Conservation (phyloP, 2,797 vertebrate species). For the Podarcis siculus region DNA sequence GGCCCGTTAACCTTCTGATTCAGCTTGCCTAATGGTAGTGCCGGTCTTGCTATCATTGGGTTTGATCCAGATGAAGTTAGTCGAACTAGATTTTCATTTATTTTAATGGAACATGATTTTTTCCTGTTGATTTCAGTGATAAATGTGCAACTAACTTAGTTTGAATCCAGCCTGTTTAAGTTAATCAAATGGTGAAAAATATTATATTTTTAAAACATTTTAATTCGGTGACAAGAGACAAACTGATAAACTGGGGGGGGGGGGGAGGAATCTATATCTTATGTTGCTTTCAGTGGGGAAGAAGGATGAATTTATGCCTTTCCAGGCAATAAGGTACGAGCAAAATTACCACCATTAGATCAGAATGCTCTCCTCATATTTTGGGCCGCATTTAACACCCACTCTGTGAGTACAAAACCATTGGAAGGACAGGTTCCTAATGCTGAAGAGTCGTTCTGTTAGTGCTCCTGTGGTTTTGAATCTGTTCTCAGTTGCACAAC, state of each 20-base stretch:
- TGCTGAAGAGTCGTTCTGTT: constrained; percentile 1
- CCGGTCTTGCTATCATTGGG: background rate
- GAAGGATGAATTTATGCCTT: background rate
- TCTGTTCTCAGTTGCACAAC: constrained; percentile 4
- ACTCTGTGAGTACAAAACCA: constrained; percentile 7
- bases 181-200: background rate
- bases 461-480: background rate
- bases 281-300: background rate
- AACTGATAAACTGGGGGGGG: background rate
- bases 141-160: background rate
- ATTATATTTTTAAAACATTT: background rate
- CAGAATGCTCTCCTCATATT: constrained; percentile 30
- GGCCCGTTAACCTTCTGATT: background rate
- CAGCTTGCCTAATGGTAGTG: background rate
- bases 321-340: background rate
- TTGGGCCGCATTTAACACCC: constrained; percentile 6
- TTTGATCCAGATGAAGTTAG: background rate
- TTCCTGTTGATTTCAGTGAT: background rate
- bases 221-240: background rate
- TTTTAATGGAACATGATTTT: background rate
- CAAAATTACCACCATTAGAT: constrained; percentile 13
- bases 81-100: background rate
- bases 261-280: no score
- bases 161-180: background rate
- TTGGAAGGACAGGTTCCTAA: background rate